A percentile compares a stretch with the other conserved stretches of the same genome.
Evolutionary conservation across 2,888 invertebrate genomes (phyloP).

Genomic region (Drosophila quinaria): DNA sequence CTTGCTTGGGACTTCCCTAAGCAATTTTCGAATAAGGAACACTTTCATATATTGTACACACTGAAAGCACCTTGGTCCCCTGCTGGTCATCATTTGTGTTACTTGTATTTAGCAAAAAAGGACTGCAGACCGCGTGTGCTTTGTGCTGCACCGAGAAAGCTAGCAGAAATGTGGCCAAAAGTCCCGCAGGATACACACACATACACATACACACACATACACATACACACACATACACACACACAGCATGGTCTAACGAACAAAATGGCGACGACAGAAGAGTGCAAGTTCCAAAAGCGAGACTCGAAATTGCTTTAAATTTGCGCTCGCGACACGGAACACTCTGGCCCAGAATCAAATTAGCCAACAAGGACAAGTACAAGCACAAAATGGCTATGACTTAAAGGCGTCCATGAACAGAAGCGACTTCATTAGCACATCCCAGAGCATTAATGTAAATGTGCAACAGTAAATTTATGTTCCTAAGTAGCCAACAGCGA

Average conservation of each 20-base stretch:
- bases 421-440: constrained; percentile 44
- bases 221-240: constrained; percentile 24
- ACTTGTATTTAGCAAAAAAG: constrained; percentile 21
- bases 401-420: constrained; percentile 24
- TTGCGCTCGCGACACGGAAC: constrained; percentile 19
- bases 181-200: constrained; percentile 43
- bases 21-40: not conserved
- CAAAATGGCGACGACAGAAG: constrained; percentile 52
- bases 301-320: constrained; percentile 41
- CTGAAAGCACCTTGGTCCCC: not conserved
- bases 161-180: constrained; percentile 42
- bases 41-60: constrained; percentile 2
- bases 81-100: constrained; percentile 6
- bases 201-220: constrained; percentile 20
- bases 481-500: constrained; percentile 23
- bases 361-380: constrained; percentile 53
- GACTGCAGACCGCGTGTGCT: constrained; percentile 44
- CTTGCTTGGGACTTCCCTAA: not conserved
- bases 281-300: constrained; percentile 19
- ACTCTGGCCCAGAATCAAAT: constrained; percentile 15
- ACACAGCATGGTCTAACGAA: constrained; percentile 4
- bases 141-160: constrained; percentile 9
- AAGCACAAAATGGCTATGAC: constrained; percentile 19
- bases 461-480: constrained; percentile 38
- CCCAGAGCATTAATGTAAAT: constrained; percentile 44